Evolutionary conservation across 2,888 invertebrate species (phyloP).

Genomic region (Cantharis lateralis): DNA sequence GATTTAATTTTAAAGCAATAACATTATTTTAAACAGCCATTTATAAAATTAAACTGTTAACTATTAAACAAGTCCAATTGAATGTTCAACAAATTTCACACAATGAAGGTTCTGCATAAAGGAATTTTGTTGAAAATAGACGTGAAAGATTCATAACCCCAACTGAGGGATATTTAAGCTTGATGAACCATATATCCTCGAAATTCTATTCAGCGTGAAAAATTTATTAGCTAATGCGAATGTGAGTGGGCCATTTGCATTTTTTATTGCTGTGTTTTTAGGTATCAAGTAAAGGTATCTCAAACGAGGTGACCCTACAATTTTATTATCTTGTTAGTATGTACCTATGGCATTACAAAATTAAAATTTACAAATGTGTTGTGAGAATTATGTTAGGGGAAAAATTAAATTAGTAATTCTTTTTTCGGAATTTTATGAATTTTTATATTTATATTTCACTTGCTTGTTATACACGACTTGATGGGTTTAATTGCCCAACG

Average conservation of each 20-base stretch:
- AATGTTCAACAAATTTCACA: background rate
- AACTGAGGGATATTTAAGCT: conserved; percentile 25
- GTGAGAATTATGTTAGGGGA: background rate
- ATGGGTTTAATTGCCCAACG: background rate
- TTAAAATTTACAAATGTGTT: conserved; percentile 17
- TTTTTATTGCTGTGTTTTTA: conserved; percentile 32
- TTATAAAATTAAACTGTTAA: background rate
- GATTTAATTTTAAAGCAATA: background rate
- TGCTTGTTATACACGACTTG: background rate
- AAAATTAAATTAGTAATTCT: background rate
- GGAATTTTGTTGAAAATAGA: conserved; percentile 4
- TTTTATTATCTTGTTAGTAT: conserved; percentile 28
- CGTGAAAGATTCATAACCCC: conserved; percentile 25
- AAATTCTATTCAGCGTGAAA: conserved; percentile 33
- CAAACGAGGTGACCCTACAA: conserved; percentile 19
- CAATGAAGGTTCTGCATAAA: background rate
- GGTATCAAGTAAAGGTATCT: conserved; percentile 25
- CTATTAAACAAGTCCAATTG: background rate
- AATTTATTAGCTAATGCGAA: conserved; percentile 35
- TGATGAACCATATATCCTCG: conserved; percentile 31
- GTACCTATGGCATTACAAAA: conserved; percentile 14
- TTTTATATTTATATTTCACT: background rate
- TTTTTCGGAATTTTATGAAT: background rate
- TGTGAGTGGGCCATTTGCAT: conserved; percentile 33
- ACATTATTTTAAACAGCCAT: background rate